phyloP scores from a whole-genome alignment of 1,140 invertebrate species.

The Orius laevigatus region DNA sequence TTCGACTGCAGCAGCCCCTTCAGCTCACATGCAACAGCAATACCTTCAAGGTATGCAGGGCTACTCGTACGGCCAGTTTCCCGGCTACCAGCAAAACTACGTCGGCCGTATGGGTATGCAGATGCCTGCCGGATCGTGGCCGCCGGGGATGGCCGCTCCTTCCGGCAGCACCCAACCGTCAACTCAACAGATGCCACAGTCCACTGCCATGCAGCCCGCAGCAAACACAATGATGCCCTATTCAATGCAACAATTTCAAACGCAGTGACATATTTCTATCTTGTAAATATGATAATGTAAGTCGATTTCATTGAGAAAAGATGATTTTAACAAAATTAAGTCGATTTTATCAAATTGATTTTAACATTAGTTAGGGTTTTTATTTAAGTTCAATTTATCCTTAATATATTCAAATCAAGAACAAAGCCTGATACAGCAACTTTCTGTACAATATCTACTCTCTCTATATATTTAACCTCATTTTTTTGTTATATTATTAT shows the following conservation, averaged over 20 bases:
- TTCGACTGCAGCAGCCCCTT: slow-evolving; percentile 33
- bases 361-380: too few species aligned
- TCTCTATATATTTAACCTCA: too few species aligned
- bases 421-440: too few species aligned
- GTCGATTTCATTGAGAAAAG: too few species aligned
- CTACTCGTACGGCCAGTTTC: slow-evolving; percentile 32
- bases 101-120: slow-evolving; percentile 29
- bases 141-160: slow-evolving; percentile 12
- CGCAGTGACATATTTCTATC: slow-evolving; percentile 25
- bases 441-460: too few species aligned
- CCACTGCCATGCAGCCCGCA: slow-evolving; percentile 26
- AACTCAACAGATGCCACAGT: slow-evolving; percentile 24
- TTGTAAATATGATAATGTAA: not conserved
- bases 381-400: too few species aligned
- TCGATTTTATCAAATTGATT: too few species aligned
- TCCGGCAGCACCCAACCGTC: slow-evolving; percentile 22
- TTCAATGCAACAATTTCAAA: slow-evolving; percentile 61
- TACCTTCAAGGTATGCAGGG: slow-evolving; percentile 41
- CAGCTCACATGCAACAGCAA: slow-evolving; percentile 41
- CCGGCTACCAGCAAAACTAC: slow-evolving; percentile 29
- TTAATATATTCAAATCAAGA: too few species aligned
- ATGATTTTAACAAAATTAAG: too few species aligned
- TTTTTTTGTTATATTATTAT: too few species aligned
- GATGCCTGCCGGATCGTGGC: slow-evolving; percentile 24
- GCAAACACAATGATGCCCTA: slow-evolving; percentile 53